phyloP scores from a whole-genome alignment of 2,113 vertebrate species.

The Semnopithecus entellus region DNA sequence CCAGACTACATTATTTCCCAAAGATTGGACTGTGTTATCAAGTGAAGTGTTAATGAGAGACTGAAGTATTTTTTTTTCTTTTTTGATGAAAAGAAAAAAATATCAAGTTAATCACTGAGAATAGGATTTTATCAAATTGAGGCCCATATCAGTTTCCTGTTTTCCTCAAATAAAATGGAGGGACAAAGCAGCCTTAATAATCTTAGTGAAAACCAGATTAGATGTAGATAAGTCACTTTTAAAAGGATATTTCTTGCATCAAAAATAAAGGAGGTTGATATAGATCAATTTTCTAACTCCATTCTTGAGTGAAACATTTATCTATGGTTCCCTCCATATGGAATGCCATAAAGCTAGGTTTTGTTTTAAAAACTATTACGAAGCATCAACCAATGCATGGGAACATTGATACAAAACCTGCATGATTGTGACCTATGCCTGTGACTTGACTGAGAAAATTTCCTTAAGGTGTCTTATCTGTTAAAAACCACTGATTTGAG shows the following conservation, averaged over 20 bases:
- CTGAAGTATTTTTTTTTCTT: constrained; percentile 64
- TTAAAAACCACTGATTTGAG: background rate
- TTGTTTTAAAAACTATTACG: constrained; percentile 42
- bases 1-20: background rate
- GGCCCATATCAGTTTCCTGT: constrained; percentile 53
- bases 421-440: background rate
- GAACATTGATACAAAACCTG: background rate
- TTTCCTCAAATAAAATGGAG: constrained; percentile 48
- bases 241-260: constrained; percentile 78
- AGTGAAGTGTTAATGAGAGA: constrained; percentile 76
- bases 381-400: background rate
- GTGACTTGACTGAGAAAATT: constrained; percentile 14
- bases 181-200: constrained; percentile 73
- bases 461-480: background rate
- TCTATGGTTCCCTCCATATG: background rate
- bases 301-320: constrained; percentile 20
- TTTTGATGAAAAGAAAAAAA: constrained; percentile 67
- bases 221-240: constrained; percentile 45
- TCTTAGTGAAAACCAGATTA: constrained; percentile 80
- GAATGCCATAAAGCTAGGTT: background rate
- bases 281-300: constrained; percentile 55
- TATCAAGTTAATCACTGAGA: constrained; percentile 76
- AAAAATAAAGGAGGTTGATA: constrained; percentile 6
- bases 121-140: constrained; percentile 64
- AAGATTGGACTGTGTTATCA: constrained; percentile 69